Percentiles rank a stretch among this genome's conserved stretches.
phyloP scores from a whole-genome alignment of 2,797 vertebrate genomes.

The Moxostoma hubbsi region DNA sequence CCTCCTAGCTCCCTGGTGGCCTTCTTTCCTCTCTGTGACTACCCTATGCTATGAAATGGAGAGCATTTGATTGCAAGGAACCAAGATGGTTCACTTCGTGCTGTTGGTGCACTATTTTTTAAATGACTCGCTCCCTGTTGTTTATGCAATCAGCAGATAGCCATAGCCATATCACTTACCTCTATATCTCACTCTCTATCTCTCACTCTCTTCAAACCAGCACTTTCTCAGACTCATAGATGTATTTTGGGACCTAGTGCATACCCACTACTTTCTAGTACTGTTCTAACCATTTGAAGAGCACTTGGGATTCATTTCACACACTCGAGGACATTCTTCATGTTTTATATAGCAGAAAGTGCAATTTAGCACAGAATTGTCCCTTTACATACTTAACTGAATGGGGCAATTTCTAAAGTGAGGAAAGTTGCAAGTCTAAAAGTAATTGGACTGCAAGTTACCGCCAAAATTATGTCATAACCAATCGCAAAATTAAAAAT shows the following conservation, averaged over 20 bases:
- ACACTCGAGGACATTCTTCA: too few species aligned
- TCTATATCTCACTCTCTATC: too few species aligned
- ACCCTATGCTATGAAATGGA: conserved; percentile 51
- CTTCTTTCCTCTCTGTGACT: conserved; percentile 60
- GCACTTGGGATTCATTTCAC: not conserved
- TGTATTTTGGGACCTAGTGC: conserved; percentile 25
- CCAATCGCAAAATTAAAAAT: too few species aligned
- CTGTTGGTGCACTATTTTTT: conserved; percentile 16
- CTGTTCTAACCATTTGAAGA: not conserved
- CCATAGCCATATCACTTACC: not conserved
- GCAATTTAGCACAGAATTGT: too few species aligned
- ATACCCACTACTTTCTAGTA: conserved; percentile 6
- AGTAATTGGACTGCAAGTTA: too few species aligned
- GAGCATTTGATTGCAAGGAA: not conserved
- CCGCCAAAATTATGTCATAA: too few species aligned
- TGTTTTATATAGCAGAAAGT: too few species aligned
- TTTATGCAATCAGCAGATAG: conserved; percentile 12
- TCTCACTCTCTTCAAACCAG: conserved; percentile 14
- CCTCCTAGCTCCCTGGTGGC: conserved; percentile 56
- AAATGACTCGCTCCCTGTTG: conserved; percentile 9
- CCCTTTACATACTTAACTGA: too few species aligned
- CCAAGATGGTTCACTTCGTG: conserved; percentile 5
- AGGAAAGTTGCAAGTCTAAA: too few species aligned
- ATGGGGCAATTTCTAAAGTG: too few species aligned
- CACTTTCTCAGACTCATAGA: not conserved